Percentiles rank a stretch among this genome's conserved stretches.
These are phyloP conservation scores for Steinernema hermaphroditum DNA, from an alignment of 2,888 invertebrate genomes.

Conservation along the genomic window DNA sequence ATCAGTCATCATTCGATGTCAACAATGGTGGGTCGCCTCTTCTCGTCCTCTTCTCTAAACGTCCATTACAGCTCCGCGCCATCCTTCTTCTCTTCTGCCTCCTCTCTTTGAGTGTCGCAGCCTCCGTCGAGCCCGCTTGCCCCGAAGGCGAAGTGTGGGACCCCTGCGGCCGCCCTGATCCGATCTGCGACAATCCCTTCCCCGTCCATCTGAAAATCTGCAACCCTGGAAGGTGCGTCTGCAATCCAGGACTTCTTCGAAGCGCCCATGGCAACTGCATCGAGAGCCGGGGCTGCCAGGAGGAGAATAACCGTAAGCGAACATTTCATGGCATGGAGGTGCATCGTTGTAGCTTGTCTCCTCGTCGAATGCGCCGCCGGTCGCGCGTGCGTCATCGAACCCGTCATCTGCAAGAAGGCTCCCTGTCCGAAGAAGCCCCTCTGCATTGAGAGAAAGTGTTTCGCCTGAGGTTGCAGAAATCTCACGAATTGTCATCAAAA, in stretches of 20 bases:
- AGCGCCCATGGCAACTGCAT: conserved; percentile 6
- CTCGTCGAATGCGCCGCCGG: not conserved
- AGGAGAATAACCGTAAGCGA: conserved; percentile 7
- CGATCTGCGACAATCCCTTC: conserved; percentile 11
- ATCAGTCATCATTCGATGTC: too few species aligned
- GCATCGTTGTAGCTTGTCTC: not conserved
- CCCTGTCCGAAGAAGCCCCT: not conserved
- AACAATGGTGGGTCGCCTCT: too few species aligned
- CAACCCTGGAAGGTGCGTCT: not conserved
- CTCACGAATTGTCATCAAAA: too few species aligned
- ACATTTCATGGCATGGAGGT: too few species aligned
- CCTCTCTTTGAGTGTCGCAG: not conserved
- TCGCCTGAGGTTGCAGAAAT: too few species aligned
- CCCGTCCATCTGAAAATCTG: not conserved
- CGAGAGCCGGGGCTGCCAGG: not conserved
- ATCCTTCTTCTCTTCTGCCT: not conserved
- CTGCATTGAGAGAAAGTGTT: not conserved
- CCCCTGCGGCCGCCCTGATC: not conserved
- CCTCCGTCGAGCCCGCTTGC: too few species aligned
- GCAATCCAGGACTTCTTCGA: not conserved
- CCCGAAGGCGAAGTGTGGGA: not conserved
- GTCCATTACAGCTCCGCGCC: not conserved
- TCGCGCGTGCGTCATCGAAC: not conserved
- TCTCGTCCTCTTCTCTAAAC: not conserved
- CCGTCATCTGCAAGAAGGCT: not conserved